These are phyloP conservation scores for Melieria omissa DNA, from an alignment of 2,888 invertebrate genomes.

Conservation along the genomic window DNA sequence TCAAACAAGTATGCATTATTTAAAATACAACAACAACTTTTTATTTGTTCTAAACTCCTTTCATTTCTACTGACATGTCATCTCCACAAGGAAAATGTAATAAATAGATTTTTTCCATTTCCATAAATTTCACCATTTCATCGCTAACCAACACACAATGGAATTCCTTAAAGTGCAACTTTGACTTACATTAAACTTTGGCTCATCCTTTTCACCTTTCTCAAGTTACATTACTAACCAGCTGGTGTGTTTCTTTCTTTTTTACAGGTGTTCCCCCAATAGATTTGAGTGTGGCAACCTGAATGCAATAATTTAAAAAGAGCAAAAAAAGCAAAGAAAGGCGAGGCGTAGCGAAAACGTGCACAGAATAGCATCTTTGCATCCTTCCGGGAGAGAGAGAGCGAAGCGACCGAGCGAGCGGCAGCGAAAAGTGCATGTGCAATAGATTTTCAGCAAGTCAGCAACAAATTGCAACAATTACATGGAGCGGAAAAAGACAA, in stretches of 20 bases:
- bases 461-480: conserved; percentile 31
- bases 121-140: too few species aligned
- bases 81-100: too few species aligned
- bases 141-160: too few species aligned
- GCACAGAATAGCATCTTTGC: conserved; percentile 23
- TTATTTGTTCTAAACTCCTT: too few species aligned
- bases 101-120: too few species aligned
- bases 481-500: conserved; percentile 15
- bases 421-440: conserved; percentile 14
- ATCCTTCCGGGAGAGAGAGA: background rate
- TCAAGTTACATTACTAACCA: background rate
- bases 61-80: too few species aligned
- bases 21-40: too few species aligned
- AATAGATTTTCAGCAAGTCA: conserved; percentile 27
- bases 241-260: conserved; percentile 17
- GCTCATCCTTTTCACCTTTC: background rate
- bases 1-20: too few species aligned
- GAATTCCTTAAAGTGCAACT: too few species aligned
- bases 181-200: too few species aligned
- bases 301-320: conserved; percentile 33
- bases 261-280: conserved; percentile 35
- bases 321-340: background rate
- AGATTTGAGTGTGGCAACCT: conserved; percentile 34
- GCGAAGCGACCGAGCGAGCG: background rate
- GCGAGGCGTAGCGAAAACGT: conserved; percentile 15